Evolutionary conservation across 2,797 vertebrate genomes (phyloP).

Genomic region (Hozukius guyotensis): DNA sequence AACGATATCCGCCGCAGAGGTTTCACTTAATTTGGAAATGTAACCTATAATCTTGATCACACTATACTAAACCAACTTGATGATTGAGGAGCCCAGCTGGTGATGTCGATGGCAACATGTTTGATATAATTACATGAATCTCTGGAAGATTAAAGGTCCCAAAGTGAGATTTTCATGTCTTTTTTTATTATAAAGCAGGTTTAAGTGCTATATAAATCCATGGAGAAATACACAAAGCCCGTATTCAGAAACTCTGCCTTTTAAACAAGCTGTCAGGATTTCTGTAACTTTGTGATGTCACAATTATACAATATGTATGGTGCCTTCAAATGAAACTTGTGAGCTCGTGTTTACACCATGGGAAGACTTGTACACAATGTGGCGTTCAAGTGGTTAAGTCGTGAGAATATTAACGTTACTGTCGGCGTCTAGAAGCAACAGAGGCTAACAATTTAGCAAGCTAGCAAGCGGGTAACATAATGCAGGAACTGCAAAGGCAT

Average conservation of each 20-base stretch:
- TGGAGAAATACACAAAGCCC: neutral
- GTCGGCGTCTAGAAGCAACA: too few species aligned
- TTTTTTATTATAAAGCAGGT: neutral
- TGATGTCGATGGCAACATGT: neutral
- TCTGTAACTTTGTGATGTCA: neutral
- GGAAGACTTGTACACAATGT: too few species aligned
- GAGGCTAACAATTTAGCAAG: too few species aligned
- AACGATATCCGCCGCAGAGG: constrained; percentile 47
- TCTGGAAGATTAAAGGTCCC: neutral
- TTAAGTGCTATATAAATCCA: neutral
- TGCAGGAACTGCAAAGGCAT: too few species aligned
- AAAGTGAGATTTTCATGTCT: neutral
- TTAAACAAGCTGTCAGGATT: neutral
- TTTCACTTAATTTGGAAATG: constrained; percentile 55
- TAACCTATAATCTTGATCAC: constrained; percentile 46
- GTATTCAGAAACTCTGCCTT: neutral
- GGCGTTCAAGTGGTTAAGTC: too few species aligned
- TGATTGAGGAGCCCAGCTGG: constrained; percentile 29
- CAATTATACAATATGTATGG: too few species aligned
- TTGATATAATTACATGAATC: neutral
- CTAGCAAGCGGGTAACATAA: too few species aligned
- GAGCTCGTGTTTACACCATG: too few species aligned
- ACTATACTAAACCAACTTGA: constrained; percentile 20
- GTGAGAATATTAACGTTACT: too few species aligned
- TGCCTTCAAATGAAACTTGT: too few species aligned